phyloP scores from a whole-genome alignment of 2,113 vertebrate genomes.

The Synchiropus splendidus region DNA sequence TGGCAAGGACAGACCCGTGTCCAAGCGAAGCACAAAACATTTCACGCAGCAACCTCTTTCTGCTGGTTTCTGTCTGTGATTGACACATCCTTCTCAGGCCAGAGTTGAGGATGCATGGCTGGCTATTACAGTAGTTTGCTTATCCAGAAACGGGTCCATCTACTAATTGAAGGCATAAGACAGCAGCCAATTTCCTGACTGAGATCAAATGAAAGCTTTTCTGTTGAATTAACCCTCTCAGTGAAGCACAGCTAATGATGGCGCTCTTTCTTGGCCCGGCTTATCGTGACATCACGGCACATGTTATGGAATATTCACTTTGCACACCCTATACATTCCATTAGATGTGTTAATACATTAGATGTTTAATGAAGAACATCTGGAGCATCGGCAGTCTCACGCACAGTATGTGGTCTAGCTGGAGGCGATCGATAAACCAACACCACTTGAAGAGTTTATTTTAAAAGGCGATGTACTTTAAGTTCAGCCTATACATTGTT shows the following conservation, averaged over 20 bases:
- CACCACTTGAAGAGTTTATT: constrained; percentile 14
- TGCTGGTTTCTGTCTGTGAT: constrained; percentile 23
- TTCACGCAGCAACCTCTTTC: constrained; percentile 24
- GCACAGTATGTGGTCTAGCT: constrained; percentile 18
- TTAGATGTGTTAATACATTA: constrained; percentile 18
- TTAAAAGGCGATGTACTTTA: constrained; percentile 9
- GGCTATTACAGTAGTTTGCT: no score
- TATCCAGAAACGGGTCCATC: no score
- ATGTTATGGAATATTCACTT: no score
- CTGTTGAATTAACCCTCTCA: constrained; percentile 5
- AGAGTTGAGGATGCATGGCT: constrained; percentile 10
- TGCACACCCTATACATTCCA: constrained; percentile 10
- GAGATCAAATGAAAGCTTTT: no score
- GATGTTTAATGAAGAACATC: constrained; percentile 26
- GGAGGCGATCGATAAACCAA: constrained; percentile 18
- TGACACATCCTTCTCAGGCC: constrained; percentile 38
- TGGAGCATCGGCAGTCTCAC: constrained; percentile 20
- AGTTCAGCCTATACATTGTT: constrained; percentile 17
- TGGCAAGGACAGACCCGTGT: constrained; percentile 44
- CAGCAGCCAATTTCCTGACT: no score
- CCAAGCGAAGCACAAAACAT: constrained; percentile 20
- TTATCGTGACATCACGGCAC: constrained; percentile 1
- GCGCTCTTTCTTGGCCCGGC: constrained; percentile 3
- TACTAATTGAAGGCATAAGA: no score
- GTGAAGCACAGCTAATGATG: constrained; percentile 3